Base-by-base conservation (phyloP, 2,888 invertebrate genomes). In the Chouioia cunea region DNA sequence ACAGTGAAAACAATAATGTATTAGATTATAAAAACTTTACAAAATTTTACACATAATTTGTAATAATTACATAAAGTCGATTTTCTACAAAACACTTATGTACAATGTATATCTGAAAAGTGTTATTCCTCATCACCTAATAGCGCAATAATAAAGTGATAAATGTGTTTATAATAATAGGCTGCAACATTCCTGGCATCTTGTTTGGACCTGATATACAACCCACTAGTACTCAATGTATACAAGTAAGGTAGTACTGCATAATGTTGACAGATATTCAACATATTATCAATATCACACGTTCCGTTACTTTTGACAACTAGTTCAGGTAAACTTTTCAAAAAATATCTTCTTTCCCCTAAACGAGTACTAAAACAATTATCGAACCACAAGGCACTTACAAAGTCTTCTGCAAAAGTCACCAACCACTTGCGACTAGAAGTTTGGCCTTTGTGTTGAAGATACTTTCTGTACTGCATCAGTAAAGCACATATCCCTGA, bases 401-500 rank as follows among this genome's bases (percentile, higher is more conserved):
- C 71, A 59, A 83, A 71, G 70, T 83, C 82, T 27, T 73, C 68
- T 2, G 74, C 77, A 70, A 82, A 82, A 6, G 66, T 54, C 16
- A 74, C 70, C 48, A 81, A 23, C 20, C 15, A 71, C 14, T 76
- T 52, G 12, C 77, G 62, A 56, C 73, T 74, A 43, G 74, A 36
- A 0, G 43, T 60, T 47, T 56, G 43, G 53, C 59, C 44, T 18
- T 74, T 71, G n/a, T 65, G 46, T 18, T 77, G 71, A 0, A 79
- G 74, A 10, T 71, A 64, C 27, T 70, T 43, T 59, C 76, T 78
- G 74, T 79, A 76, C 71, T 76, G 69, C 50, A 80, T 44, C 63
- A 85, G 65, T 44, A 86, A 76, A 2, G 75, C 75, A 73, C 82
- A 85, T n/a, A 80, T 75, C 73, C 79, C 78, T 14, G 81, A 81